Evolutionary conservation across 2,888 invertebrate species (phyloP), one percentile per base, ranked within the genome.

Genomic region (Dynastes tityus): DNA sequence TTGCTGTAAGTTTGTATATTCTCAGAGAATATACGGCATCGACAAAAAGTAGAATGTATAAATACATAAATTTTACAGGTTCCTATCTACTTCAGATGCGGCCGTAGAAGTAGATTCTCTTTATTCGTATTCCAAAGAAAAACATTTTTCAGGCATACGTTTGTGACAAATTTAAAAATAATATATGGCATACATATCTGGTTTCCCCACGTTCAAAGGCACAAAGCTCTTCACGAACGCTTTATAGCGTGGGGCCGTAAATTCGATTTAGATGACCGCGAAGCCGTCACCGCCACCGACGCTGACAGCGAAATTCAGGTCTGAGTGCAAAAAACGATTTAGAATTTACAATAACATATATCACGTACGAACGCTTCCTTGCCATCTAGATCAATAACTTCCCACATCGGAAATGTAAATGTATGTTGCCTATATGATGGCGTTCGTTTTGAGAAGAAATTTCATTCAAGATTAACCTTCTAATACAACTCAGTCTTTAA

Each of bases 231-330:
- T 83, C 86, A 83, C 78, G 71, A 51, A 51, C 78, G 65, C 37
- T 73, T 55, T 65, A 87, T 85, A 85, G 85, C 81, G 45, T 45
- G 81, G 79, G 83, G 83, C 83, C 86, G 87, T 87, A 88, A 88
- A 88, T 88, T 88, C 85, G 87, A 88, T 88, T 88, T 86, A 82
- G 87, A 87, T 87, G 88, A 88, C 88, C 88, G 84, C 85, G 83
- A 82, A 70, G 27, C 64, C 71, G 65, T 73, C 65, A 29, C 73
- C 64, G 79, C 85, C 85, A 84, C 85, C 83, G 83, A 82, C 82
- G 83, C 81, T 84, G 85, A 85, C 85, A 84, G 85, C 82, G 80
- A 76, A 63, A 64, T 29, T 37, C 81, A 78, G 79, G 68, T 79
- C 80, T 84, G 84, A 85, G 85, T 85, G 85, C 83, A 86, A 85